Base-by-base conservation (phyloP, 2,888 invertebrate genomes). In the Erebia aethiops region DNA sequence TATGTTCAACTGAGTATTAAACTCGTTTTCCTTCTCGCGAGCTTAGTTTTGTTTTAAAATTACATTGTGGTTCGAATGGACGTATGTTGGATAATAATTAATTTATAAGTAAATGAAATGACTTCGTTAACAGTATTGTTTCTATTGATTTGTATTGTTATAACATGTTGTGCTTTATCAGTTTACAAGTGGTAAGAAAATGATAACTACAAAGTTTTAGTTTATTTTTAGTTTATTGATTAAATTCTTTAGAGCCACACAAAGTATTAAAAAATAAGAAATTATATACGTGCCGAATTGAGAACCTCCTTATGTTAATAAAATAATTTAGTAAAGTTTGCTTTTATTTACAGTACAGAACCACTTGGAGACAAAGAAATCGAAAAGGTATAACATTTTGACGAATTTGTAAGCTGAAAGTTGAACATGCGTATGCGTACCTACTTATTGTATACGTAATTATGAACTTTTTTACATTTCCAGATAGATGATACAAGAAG, bases 1-100 rank as follows among this genome's bases (percentile, higher is more conserved):
- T 49, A 49, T 26, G 62, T 63, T 63, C 62, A 63, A 51, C 51
- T 21, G 21, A 21, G 9, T 26, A 26, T 13, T 49, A 26, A 62
- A 21, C 26, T 11, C 2, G 14, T 14, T 52, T 52, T 52, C 8
- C 9, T 16, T 63, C 2, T 16, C 16, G 43, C 18, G 16, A 11
- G 43, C 43, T 18, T 18, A 46, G 46, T 61, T 49, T 60, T 51
- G 11, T 35, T 52, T 26, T 11, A 21, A 49, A 14, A n/a, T 35
- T 14, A 56, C 7, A 11, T 52, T 9, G 52, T 52, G 52, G 16
- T 52, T 52, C 8, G 8, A 16, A 52, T n/a, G 16, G 16, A n/a
- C 52, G n/a, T 16, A 26, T 14, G 21, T 57, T 57, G 13, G 46
- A 46, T 46, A 35, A 14, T 26, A 57, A 57, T 57, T 57, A 9